Evolutionary conservation across 2,797 vertebrate genomes (phyloP).

Genomic region (Dicrostonyx torquatus): DNA sequence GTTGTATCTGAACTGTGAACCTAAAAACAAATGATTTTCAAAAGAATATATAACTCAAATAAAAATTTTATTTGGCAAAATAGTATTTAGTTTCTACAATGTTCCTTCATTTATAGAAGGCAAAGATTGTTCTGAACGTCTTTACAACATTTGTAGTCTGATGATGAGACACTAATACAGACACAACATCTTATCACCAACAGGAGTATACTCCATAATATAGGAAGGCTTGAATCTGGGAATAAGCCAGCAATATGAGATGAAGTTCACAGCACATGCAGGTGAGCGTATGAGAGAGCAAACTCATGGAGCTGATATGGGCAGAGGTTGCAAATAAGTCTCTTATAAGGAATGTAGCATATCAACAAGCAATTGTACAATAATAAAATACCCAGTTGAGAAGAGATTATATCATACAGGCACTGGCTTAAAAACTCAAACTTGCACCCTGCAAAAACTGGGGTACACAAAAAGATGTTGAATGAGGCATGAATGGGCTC

Average conservation of each 20-base stretch:
- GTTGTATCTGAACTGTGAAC: background rate
- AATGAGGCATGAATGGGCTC: background rate
- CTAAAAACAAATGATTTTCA: background rate
- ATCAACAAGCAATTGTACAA: background rate
- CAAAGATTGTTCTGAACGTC: background rate
- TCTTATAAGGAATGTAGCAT: background rate
- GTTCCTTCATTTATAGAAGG: background rate
- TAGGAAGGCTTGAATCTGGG: no score
- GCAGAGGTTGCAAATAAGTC: background rate
- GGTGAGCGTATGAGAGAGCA: background rate
- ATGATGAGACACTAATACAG: background rate
- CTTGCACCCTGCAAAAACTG: background rate
- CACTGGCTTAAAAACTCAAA: background rate
- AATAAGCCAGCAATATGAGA: background rate
- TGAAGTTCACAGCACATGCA: background rate
- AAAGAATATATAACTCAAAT: background rate
- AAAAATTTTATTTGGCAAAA: constrained; percentile 19
- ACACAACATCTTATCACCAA: background rate
- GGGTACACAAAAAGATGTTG: background rate
- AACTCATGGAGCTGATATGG: background rate
- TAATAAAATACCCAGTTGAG: background rate
- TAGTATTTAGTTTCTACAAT: constrained; percentile 24
- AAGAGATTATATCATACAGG: background rate
- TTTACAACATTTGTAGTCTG: background rate
- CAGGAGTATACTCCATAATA: background rate